Percentiles rank a stretch among this genome's conserved stretches.
phyloP scores from a whole-genome alignment of 1,140 invertebrate species.

The Calliopsis andreniformis region DNA sequence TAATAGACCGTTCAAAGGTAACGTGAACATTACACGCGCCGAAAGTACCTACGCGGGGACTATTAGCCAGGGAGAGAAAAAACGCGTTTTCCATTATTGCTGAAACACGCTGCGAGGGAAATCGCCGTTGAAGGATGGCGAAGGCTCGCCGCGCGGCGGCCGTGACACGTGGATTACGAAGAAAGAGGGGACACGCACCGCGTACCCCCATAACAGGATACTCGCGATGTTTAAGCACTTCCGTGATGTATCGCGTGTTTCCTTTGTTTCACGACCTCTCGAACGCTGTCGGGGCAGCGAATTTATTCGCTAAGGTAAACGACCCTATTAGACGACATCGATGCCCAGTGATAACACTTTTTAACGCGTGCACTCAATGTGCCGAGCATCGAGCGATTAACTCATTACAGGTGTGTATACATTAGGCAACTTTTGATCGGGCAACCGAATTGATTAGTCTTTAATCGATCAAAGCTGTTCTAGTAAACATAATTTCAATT shows the following conservation, averaged over 20 bases:
- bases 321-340: too few species aligned
- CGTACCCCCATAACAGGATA: constrained; percentile 43
- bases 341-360: too few species aligned
- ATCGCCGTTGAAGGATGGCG: constrained; percentile 10
- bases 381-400: too few species aligned
- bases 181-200: constrained; percentile 8
- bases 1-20: constrained; percentile 36
- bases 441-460: too few species aligned
- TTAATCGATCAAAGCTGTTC: too few species aligned
- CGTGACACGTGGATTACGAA: constrained; percentile 59
- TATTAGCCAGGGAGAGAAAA: constrained; percentile 37
- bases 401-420: too few species aligned
- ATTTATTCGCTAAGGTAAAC: constrained; percentile 6
- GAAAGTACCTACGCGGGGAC: background rate
- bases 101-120: constrained; percentile 29
- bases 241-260: constrained; percentile 37
- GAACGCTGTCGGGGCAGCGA: background rate
- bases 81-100: constrained; percentile 59
- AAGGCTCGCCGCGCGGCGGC: constrained; percentile 40
- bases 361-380: too few species aligned
- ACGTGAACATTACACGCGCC: constrained; percentile 37
- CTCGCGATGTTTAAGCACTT: constrained; percentile 40
- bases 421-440: too few species aligned
- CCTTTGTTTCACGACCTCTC: constrained; percentile 30
- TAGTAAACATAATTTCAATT: too few species aligned